Conservation (phyloP, 2,888 invertebrate species). For the Oegoconia quadripuncta region DNA sequence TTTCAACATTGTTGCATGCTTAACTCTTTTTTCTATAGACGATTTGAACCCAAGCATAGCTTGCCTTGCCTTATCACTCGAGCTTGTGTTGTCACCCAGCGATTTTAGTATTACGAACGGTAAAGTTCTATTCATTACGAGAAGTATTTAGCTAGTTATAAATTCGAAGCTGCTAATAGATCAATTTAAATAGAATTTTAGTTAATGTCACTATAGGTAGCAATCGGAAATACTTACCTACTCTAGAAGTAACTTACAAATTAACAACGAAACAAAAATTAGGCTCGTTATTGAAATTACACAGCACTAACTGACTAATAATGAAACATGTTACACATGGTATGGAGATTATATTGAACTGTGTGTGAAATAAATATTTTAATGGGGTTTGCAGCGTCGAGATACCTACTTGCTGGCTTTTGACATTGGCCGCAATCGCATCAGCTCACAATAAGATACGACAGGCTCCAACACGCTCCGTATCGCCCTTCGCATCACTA, state of each 20-base stretch:
- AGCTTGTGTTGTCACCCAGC: conserved; percentile 15
- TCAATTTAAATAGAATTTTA: not conserved
- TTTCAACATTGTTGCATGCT: conserved; percentile 27
- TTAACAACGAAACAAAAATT: conserved; percentile 23
- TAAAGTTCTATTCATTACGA: not conserved
- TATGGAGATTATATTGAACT: conserved; percentile 50
- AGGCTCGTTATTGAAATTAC: conserved; percentile 45
- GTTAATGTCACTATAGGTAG: not conserved
- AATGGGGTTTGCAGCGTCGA: conserved; percentile 79
- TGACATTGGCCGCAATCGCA: conserved; percentile 72
- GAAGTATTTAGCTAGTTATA: not conserved
- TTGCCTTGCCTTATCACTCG: conserved; percentile 24
- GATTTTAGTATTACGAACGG: not conserved
- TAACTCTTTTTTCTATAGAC: conserved; percentile 17
- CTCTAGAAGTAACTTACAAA: conserved; percentile 5
- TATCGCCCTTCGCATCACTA: conserved; percentile 67
- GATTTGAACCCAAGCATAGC: conserved; percentile 21
- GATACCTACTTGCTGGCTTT: conserved; percentile 79
- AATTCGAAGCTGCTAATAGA: conserved; percentile 7
- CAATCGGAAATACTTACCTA: not conserved
- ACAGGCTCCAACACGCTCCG: conserved; percentile 62
- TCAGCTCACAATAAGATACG: conserved; percentile 72
- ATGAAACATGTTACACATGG: conserved; percentile 49
- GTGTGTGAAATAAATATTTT: conserved; percentile 70
- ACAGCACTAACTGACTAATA: conserved; percentile 65